A percentile compares a stretch with the other conserved stretches of the same genome.
Evolutionary conservation across 2,113 vertebrate species (phyloP).

Genomic region (Chlorodrepanis virens): DNA sequence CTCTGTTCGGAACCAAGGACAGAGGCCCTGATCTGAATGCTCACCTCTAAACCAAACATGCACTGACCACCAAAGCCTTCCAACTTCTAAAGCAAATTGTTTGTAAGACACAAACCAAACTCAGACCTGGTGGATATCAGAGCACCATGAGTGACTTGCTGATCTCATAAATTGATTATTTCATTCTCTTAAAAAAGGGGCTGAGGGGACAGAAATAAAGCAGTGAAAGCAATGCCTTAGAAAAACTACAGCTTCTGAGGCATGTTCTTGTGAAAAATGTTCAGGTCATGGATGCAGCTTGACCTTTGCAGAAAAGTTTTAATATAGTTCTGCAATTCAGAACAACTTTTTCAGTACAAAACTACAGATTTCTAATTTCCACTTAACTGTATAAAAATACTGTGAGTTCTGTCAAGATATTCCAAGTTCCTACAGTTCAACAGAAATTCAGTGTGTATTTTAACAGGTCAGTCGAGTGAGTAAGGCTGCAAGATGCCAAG

Average conservation of each 20-base stretch:
- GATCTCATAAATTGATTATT: neutral
- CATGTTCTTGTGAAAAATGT: neutral
- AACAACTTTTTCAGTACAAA: neutral
- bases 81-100: neutral
- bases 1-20: neutral
- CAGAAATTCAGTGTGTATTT: neutral
- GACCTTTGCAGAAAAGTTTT: neutral
- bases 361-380: neutral
- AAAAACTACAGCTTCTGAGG: neutral
- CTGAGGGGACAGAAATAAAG: neutral
- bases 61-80: neutral
- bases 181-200: neutral
- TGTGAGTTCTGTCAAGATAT: neutral
- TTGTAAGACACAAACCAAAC: neutral
- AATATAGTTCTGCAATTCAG: neutral
- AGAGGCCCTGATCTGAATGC: neutral
- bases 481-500: neutral
- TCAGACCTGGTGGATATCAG: neutral
- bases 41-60: neutral
- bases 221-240: neutral
- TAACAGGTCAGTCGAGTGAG: neutral
- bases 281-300: neutral
- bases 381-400: neutral
- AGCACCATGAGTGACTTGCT: neutral
- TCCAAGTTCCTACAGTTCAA: neutral